These are phyloP conservation scores for Pseudococcus longispinus DNA, from an alignment of 2,888 invertebrate genomes.

Conservation along the genomic window DNA sequence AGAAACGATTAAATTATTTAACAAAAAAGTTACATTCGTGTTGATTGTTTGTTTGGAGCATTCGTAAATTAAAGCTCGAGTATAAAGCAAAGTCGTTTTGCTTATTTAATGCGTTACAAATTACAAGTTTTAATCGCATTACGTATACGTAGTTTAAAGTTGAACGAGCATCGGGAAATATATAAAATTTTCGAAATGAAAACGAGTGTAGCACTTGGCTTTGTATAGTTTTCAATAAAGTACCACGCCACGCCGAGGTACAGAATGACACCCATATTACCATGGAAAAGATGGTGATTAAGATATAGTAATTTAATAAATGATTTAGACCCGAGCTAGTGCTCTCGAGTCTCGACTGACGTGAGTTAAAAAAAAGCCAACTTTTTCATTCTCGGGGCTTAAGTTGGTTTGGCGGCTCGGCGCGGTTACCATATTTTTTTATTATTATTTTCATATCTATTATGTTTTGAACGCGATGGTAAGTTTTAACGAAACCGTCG, in stretches of 20 bases:
- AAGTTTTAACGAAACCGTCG: background rate
- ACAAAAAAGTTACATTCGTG: background rate
- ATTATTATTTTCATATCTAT: slow-evolving; percentile 27
- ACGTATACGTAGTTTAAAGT: too few relatives aligned
- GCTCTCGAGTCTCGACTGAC: background rate
- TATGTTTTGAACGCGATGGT: slow-evolving; percentile 7
- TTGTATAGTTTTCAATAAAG: background rate
- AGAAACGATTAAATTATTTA: background rate
- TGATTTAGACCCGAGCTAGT: background rate
- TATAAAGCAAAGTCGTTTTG: too few relatives aligned
- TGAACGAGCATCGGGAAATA: too few relatives aligned
- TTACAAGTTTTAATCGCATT: too few relatives aligned
- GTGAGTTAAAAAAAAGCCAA: background rate
- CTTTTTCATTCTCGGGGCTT: background rate
- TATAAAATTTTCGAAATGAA: too few relatives aligned
- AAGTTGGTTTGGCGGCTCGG: background rate
- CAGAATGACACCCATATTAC: background rate
- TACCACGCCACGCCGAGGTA: background rate
- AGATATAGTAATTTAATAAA: slow-evolving; percentile 9
- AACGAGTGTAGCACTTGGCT: background rate
- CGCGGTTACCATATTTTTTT: slow-evolving; percentile 2
- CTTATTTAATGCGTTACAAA: too few relatives aligned
- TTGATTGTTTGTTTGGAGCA: too few relatives aligned
- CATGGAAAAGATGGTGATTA: background rate
- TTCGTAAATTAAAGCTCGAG: too few relatives aligned